A percentile compares a stretch with the other conserved stretches of the same genome.
phyloP scores from a whole-genome alignment of 2,888 invertebrate genomes.

The Aproaerema taeniolella region DNA sequence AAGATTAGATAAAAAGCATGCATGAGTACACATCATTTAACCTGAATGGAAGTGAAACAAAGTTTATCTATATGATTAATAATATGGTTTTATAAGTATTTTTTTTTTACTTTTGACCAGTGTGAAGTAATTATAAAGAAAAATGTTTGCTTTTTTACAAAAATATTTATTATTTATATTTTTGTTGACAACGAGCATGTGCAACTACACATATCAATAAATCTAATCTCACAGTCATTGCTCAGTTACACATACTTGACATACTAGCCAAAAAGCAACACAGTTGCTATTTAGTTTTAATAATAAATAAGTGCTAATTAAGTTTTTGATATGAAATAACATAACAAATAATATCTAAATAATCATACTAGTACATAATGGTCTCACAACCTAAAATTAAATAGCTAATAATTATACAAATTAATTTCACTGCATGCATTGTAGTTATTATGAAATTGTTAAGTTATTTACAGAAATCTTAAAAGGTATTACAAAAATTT shows the following conservation, averaged over 20 bases:
- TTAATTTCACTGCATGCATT: too few relatives aligned
- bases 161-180: constrained; percentile 6
- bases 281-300: neutral
- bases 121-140: neutral
- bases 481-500: constrained; percentile 8
- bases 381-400: neutral
- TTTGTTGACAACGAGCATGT: constrained; percentile 2
- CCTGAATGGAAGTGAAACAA: neutral
- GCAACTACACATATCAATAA: neutral
- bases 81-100: neutral
- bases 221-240: neutral
- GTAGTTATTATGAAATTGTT: too few relatives aligned
- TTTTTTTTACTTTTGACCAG: too few relatives aligned
- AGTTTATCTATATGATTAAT: neutral
- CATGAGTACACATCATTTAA: neutral
- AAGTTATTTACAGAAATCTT: neutral
- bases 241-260: neutral
- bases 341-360: too few relatives aligned
- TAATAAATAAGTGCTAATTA: too few relatives aligned
- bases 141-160: constrained; percentile 3
- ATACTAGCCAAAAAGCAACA: neutral
- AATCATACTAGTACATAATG: too few relatives aligned
- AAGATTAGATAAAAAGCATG: constrained; percentile 6
- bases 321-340: too few relatives aligned
- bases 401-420: neutral